These are phyloP conservation scores for Baryphthengus martii DNA, from an alignment of 2,113 vertebrate genomes.

Conservation along the genomic window DNA sequence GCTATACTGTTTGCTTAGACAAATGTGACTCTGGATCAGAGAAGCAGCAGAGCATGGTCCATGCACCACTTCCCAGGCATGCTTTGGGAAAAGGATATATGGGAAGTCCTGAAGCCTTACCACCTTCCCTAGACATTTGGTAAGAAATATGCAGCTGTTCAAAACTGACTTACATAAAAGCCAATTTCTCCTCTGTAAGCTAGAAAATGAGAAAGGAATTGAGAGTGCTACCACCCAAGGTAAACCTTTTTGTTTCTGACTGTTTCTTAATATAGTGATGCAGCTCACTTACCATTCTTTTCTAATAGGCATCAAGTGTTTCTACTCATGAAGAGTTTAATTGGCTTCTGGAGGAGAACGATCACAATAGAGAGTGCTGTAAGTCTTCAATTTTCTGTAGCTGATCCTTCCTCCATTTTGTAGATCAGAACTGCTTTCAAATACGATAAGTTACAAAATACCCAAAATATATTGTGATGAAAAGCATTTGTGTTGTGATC, in stretches of 20 bases:
- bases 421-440: neutral
- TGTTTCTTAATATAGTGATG: neutral
- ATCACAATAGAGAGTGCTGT: neutral
- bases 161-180: neutral
- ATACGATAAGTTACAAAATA: neutral
- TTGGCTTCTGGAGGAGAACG: neutral
- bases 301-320: neutral
- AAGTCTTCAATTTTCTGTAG: neutral
- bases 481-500: neutral
- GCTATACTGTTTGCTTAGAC: accelerated
- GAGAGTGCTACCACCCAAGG: neutral
- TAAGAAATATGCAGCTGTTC: accelerated
- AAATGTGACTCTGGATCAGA: neutral
- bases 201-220: neutral
- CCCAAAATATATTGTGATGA: neutral
- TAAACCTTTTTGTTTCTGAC: neutral
- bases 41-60: accelerated
- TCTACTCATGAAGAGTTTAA: neutral
- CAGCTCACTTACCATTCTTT: neutral
- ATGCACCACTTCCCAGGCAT: neutral
- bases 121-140: neutral
- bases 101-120: neutral
- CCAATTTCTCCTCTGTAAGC: neutral
- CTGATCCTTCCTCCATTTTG: neutral
- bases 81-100: neutral